Percentiles rank a stretch among this genome's conserved stretches.
phyloP scores from a whole-genome alignment of 2,797 vertebrate species.

The Sebastes flavidus region DNA sequence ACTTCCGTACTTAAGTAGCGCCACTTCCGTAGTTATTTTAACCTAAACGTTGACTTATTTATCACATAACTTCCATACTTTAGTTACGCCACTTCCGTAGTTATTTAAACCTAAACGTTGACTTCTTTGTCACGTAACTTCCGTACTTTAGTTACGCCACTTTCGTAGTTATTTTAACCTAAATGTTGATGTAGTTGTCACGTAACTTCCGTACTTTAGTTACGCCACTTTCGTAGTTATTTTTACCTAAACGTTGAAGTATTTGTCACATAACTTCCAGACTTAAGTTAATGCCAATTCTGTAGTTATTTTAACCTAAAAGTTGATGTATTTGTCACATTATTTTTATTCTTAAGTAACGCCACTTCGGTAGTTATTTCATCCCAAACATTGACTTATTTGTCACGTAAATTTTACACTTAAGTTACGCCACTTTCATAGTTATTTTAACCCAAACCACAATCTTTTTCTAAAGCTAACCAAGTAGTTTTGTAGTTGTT shows the following conservation, averaged over 20 bases:
- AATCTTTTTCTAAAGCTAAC: too few relatives aligned
- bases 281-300: too few relatives aligned
- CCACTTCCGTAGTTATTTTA: too few relatives aligned
- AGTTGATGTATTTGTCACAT: too few relatives aligned
- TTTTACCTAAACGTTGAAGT: rapidly evolving
- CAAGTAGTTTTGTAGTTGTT: too few relatives aligned
- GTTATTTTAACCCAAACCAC: too few relatives aligned
- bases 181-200: rapidly evolving
- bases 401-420: too few relatives aligned
- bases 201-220: too few relatives aligned
- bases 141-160: rapidly evolving
- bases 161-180: rapidly evolving
- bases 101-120: too few relatives aligned
- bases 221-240: rapidly evolving
- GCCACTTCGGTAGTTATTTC: rapidly evolving
- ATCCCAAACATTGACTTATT: too few relatives aligned
- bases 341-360: rapidly evolving
- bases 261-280: rapidly evolving
- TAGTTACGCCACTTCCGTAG: rapidly evolving
- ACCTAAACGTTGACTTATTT: too few relatives aligned
- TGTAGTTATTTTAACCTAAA: too few relatives aligned
- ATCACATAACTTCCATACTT: rapidly evolving
- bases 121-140: rapidly evolving
- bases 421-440: rapidly evolving
- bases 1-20: rapidly evolving